Evolutionary conservation across 2,888 invertebrate genomes (phyloP).

Genomic region (Trichogramma evanescens): DNA sequence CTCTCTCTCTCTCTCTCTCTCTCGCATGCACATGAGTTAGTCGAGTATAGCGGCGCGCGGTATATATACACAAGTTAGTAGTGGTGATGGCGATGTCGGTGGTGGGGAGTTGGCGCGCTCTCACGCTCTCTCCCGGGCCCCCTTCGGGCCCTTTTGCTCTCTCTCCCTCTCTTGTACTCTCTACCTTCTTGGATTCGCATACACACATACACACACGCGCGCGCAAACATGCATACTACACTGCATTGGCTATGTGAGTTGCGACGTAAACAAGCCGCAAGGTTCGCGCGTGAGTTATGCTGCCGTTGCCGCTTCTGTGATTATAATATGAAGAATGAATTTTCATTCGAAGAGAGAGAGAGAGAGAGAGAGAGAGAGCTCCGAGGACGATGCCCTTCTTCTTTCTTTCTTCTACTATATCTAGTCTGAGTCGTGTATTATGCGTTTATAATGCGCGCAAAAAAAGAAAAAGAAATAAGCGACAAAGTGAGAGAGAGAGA

Average conservation of each 20-base stretch:
- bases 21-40: background rate
- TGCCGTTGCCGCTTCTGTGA: too few species aligned
- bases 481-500: constrained; percentile 4
- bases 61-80: too few species aligned
- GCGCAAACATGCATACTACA: too few species aligned
- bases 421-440: background rate
- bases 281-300: constrained; percentile 2
- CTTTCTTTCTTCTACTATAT: background rate
- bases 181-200: too few species aligned
- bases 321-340: background rate
- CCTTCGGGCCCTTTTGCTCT: constrained; percentile 11
- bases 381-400: constrained; percentile 4
- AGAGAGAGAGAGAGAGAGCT: background rate
- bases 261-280: constrained; percentile 41
- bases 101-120: too few species aligned
- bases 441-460: background rate
- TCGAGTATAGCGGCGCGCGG: too few species aligned
- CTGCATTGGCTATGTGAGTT: background rate
- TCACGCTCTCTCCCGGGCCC: background rate
- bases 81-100: too few species aligned
- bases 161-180: constrained; percentile 14
- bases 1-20: constrained; percentile 15
- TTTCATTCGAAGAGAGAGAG: background rate
- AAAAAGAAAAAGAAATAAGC: background rate
- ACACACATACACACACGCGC: too few species aligned